A percentile compares a stretch with the other conserved stretches of the same genome.
phyloP scores from a whole-genome alignment of 1,140 invertebrate genomes.

The Eufriesea mexicana region DNA sequence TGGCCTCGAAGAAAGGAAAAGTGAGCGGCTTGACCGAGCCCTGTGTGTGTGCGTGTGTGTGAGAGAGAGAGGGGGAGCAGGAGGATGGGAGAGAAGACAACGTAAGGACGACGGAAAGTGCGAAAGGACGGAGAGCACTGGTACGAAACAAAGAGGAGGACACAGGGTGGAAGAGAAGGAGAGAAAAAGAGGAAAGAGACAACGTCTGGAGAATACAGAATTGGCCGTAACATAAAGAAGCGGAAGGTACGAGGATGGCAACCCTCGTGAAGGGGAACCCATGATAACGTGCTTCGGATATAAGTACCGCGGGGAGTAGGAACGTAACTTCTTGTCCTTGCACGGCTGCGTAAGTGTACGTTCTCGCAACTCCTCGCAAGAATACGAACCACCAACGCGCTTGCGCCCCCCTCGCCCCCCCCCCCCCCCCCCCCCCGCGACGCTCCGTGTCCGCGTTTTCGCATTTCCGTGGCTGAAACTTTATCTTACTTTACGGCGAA shows the following conservation, averaged over 20 bases:
- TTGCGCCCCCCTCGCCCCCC: background rate
- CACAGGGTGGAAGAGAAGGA: background rate
- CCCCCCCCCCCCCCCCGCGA: background rate
- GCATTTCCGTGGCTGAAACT: conserved; percentile 35
- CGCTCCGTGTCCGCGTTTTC: conserved; percentile 6
- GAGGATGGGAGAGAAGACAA: background rate
- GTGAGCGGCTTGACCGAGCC: conserved; percentile 39
- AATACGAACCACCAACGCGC: conserved; percentile 1
- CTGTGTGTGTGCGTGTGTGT: too few relatives aligned
- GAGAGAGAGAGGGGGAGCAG: too few relatives aligned
- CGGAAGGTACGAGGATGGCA: conserved; percentile 58
- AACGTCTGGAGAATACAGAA: conserved; percentile 63
- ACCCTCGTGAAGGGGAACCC: conserved; percentile 53
- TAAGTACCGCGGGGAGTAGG: conserved; percentile 45
- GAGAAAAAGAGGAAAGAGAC: conserved; percentile 33
- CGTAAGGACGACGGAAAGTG: background rate
- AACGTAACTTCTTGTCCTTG: conserved; percentile 38
- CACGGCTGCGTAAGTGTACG: conserved; percentile 23
- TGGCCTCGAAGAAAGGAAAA: conserved; percentile 50
- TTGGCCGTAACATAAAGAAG: conserved; percentile 66
- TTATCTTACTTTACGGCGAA: conserved; percentile 43
- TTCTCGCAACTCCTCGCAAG: conserved; percentile 9
- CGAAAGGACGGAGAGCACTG: background rate
- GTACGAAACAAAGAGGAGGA: background rate
- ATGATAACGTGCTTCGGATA: conserved; percentile 65